Evolutionary conservation across 2,888 invertebrate species (phyloP), one percentile per base, ranked within the genome.

Genomic region (Parasteatoda lunata): DNA sequence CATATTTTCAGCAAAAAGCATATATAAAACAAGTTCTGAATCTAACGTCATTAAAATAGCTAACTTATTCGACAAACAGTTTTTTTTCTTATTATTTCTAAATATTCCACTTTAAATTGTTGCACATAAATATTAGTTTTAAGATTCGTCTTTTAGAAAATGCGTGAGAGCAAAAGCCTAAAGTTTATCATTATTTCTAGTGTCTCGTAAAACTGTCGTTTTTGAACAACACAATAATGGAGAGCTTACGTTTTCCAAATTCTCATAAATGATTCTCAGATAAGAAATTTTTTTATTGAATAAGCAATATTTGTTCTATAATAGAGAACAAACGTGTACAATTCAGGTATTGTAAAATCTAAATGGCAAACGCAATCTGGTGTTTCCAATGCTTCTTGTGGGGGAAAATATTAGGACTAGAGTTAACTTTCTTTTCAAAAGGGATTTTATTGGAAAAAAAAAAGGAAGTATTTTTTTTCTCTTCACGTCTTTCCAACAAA

Each of bases 311-410:
- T 59, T 59, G 59, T n/a, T 59, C n/a, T 13, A 59, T 13, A n/a
- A 59, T 59, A 13, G 59, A 59, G n/a, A 59, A 59, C 59, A 59
- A 59, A 59, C 59, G n/a, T 9, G n/a, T 59, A 3, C 59, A 13
- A n/a, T 9, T 59, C n/a, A 59, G 11, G 59, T 59, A 59, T 13
- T 9, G 59, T 59, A n/a, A 59, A 59, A 59, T 59, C 59, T n/a
- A 59, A 59, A 59, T 59, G 59, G n/a, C 59, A 59, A 59, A 59
- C n/a, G n/a, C 59, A 59, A 59, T 59, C 59, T 59, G 9, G n/a
- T 59, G 30, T 59, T 59, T 59, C 59, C 59, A 59, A 59, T 13
- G n/a, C 59, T 13, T 59, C 59, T 59, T 59, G 59, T 59, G 11
- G n/a, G 59, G n/a, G 59, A 59, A 59, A 59, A 59, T 59, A 59